Evolutionary conservation across 2,113 vertebrate species (phyloP).

Genomic region (Hemichromis elongatus): DNA sequence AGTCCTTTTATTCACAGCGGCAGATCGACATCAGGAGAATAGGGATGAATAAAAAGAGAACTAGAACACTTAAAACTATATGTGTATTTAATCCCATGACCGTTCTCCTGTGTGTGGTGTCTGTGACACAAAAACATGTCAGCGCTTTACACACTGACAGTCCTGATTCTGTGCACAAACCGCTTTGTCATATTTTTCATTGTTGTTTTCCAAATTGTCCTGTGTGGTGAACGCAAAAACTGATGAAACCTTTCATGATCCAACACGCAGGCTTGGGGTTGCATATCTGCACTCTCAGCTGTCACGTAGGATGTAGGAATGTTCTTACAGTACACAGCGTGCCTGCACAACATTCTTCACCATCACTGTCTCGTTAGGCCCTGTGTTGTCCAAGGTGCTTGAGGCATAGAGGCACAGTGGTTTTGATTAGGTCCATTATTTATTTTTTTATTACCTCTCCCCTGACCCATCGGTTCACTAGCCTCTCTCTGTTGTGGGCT

Average conservation of each 20-base stretch:
- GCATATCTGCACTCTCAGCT: not conserved
- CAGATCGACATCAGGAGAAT: not conserved
- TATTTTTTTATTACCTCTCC: not conserved
- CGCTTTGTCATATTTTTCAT: not conserved
- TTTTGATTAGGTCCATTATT: not conserved
- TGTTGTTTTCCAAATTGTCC: not conserved
- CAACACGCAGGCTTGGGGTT: not conserved
- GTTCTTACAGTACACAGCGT: not conserved
- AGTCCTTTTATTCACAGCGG: not conserved
- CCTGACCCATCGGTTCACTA: not conserved
- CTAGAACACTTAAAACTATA: not conserved
- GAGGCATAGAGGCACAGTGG: not conserved
- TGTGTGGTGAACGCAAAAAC: not conserved
- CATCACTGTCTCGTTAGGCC: not conserved
- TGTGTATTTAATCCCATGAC: not conserved
- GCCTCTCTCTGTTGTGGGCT: not conserved
- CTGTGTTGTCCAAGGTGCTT: not conserved
- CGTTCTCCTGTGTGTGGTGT: not conserved
- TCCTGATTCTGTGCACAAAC: not conserved
- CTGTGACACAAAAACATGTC: not conserved
- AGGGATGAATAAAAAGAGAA: not conserved
- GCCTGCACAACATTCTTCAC: not conserved
- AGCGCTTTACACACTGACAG: not conserved
- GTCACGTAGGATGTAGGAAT: slow-evolving; percentile 6
- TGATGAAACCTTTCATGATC: slow-evolving; percentile 1